Conservation (phyloP, 2,888 invertebrate genomes). For the Eurytoma adleriae region DNA sequence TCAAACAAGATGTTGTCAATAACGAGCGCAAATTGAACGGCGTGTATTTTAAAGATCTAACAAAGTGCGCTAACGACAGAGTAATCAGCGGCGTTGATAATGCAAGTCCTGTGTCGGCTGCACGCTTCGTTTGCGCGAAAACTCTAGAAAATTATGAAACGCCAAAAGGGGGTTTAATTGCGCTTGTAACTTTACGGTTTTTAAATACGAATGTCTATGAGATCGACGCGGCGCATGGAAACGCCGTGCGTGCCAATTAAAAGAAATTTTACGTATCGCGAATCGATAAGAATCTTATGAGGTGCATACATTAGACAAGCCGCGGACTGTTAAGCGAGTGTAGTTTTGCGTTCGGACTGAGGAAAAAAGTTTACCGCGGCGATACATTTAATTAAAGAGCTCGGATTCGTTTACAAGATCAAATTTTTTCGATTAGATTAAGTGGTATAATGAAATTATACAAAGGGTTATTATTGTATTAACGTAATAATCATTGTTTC, state of each 20-base stretch:
- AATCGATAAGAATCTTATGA: too few species aligned
- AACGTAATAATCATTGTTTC: too few species aligned
- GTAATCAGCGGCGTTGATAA: slow-evolving; percentile 62
- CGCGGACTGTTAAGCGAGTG: too few species aligned
- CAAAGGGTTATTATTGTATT: too few species aligned
- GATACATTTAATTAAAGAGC: slow-evolving; percentile 13
- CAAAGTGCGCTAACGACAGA: slow-evolving; percentile 22
- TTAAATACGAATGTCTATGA: slow-evolving; percentile 6
- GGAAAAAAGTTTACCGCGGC: neutral
- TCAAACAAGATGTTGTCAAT: neutral
- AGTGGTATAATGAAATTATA: too few species aligned
- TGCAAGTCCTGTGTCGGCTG: slow-evolving; percentile 37
- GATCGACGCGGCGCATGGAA: slow-evolving; percentile 25
- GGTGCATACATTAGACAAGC: too few species aligned
- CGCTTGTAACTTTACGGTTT: neutral
- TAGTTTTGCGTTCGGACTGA: slow-evolving; percentile 4
- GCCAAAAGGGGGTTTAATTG: slow-evolving; percentile 45
- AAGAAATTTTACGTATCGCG: slow-evolving; percentile 5
- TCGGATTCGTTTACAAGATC: slow-evolving; percentile 27
- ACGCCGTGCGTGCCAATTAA: slow-evolving; percentile 34
- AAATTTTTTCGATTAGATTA: neutral
- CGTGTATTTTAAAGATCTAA: slow-evolving; percentile 14
- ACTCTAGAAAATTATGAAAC: slow-evolving; percentile 52
- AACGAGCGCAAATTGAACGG: slow-evolving; percentile 19
- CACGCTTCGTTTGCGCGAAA: slow-evolving; percentile 55